These are phyloP conservation scores for Catostylus mosaicus DNA, from an alignment of 30 jellyfish, hydroid and myxozoan species.

Conservation along the genomic window DNA sequence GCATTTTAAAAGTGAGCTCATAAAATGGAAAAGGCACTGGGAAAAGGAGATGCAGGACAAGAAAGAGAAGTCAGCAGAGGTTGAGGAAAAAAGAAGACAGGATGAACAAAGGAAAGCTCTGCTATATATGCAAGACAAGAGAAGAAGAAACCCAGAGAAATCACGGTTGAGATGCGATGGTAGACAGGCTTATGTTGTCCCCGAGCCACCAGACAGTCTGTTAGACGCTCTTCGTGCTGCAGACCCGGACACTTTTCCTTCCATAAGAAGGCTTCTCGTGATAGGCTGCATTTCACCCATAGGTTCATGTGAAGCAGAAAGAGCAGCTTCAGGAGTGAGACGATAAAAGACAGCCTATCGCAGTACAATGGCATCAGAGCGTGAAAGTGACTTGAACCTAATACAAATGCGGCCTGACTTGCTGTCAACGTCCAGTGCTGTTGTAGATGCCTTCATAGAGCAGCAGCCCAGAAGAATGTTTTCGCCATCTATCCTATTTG, in stretches of 20 bases:
- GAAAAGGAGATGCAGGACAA: conserved; percentile 30
- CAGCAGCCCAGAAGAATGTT: too few species aligned
- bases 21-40: conserved; percentile 39
- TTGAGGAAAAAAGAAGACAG: conserved; percentile 36
- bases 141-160: conserved; percentile 39
- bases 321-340: conserved; percentile 27
- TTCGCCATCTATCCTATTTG: conserved; percentile 24
- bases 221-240: conserved; percentile 44
- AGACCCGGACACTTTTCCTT: conserved; percentile 31
- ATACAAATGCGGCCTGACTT: conserved; percentile 42
- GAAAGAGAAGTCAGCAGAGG: conserved; percentile 25
- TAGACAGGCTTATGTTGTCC: conserved; percentile 30
- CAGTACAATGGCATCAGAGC: conserved; percentile 47
- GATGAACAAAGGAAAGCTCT: conserved; percentile 28
- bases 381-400: conserved; percentile 53
- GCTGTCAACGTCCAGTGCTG: conserved; percentile 42
- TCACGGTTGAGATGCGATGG: conserved; percentile 41
- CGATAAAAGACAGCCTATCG: conserved; percentile 45
- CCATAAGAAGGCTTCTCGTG: conserved; percentile 15
- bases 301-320: conserved; percentile 13
- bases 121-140: conserved; percentile 26
- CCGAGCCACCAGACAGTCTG: conserved; percentile 49
- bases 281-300: conserved; percentile 36
- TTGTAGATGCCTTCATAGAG: conserved; percentile 58
- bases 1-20: conserved; percentile 35